Conservation (phyloP, 2,888 invertebrate genomes). For the Macrophya alboannulata region DNA sequence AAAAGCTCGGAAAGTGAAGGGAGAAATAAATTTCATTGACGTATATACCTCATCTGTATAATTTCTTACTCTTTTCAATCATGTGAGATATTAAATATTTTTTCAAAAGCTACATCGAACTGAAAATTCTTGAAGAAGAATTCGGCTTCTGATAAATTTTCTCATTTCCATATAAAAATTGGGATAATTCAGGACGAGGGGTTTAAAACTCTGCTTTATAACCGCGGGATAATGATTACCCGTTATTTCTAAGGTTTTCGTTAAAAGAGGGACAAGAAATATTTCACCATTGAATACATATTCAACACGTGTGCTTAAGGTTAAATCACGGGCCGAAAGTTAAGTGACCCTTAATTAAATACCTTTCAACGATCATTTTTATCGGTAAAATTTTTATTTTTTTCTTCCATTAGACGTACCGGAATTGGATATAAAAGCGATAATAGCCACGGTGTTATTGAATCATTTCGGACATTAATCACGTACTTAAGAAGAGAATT, state of each 20-base stretch:
- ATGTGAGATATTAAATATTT: neutral
- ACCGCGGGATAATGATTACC: neutral
- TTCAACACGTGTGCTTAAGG: slow-evolving; percentile 5
- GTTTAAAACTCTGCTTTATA: neutral
- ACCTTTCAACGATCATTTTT: slow-evolving; percentile 7
- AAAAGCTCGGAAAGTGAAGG: neutral
- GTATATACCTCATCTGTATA: neutral
- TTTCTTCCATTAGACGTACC: neutral
- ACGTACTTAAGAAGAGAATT: slow-evolving; percentile 5
- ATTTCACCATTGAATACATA: neutral
- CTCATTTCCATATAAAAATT: neutral
- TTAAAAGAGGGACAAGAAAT: neutral
- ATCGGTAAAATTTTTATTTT: slow-evolving; percentile 5
- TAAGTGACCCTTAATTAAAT: slow-evolving; percentile 19
- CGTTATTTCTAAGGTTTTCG: neutral
- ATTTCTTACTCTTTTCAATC: neutral
- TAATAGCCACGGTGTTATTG: neutral
- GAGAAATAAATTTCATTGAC: too few species aligned
- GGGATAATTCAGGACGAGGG: neutral
- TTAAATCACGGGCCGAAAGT: neutral
- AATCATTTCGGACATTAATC: slow-evolving; percentile 32
- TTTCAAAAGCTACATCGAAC: neutral
- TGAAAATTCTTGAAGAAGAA: neutral
- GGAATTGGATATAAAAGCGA: slow-evolving; percentile 24
- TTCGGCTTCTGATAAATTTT: neutral